These are phyloP conservation scores for Salticus scenicus DNA, from an alignment of 2,888 invertebrate species.

Conservation along the genomic window DNA sequence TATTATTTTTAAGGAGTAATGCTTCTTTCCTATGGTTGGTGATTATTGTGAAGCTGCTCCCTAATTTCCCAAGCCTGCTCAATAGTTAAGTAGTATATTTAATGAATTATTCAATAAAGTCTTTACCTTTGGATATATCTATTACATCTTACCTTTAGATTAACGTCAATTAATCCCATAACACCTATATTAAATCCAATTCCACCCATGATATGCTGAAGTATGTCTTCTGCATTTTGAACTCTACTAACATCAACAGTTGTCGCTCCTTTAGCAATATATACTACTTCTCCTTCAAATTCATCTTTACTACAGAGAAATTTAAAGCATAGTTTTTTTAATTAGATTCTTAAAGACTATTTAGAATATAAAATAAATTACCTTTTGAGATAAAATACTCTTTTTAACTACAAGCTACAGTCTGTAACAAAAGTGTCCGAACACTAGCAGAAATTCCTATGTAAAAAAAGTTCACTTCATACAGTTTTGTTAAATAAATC, in stretches of 20 bases:
- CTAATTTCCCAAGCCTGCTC: too few species aligned
- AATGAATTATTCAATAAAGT: too few species aligned
- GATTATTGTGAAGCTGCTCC: too few species aligned
- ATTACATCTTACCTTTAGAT: slow-evolving; percentile 43
- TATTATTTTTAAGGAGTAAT: too few species aligned
- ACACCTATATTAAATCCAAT: slow-evolving; percentile 50
- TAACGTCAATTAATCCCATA: slow-evolving; percentile 51
- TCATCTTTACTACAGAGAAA: slow-evolving; percentile 23
- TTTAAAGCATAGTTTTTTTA: background rate
- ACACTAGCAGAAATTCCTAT: too few species aligned
- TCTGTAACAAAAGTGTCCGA: too few species aligned
- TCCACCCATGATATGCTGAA: slow-evolving; percentile 32
- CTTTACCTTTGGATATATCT: too few species aligned
- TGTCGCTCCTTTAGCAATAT: slow-evolving; percentile 23
- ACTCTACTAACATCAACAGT: slow-evolving; percentile 54
- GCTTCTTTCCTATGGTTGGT: too few species aligned
- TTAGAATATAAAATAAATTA: background rate
- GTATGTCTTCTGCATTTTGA: slow-evolving; percentile 49
- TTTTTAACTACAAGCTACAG: too few species aligned
- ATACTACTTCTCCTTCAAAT: slow-evolving; percentile 36
- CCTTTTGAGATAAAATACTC: background rate
- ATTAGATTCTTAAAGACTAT: background rate
- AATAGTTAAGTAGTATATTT: too few species aligned
- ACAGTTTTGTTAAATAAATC: too few species aligned
- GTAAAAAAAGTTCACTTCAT: background rate